Evolutionary conservation across 2,888 invertebrate genomes (phyloP).

Genomic region (Notodromas monacha): DNA sequence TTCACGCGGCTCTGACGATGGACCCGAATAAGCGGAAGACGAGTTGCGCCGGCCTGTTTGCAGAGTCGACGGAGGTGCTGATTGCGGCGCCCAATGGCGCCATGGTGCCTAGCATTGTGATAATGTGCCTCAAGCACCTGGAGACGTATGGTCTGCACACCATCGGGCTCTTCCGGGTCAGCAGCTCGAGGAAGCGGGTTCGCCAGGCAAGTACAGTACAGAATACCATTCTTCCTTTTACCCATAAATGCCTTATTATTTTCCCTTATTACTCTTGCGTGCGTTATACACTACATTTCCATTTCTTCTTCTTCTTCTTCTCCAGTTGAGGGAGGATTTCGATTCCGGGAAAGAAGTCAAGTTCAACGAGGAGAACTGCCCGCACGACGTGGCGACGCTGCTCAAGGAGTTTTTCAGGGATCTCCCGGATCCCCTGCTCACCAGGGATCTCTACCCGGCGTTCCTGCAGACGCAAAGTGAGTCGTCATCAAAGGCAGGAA

Average conservation of each 20-base stretch:
- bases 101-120: constrained; percentile 43
- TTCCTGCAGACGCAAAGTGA: constrained; percentile 71
- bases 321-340: constrained; percentile 55
- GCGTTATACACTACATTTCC: background rate
- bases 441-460: constrained; percentile 53
- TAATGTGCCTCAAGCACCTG: constrained; percentile 44
- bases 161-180: constrained; percentile 63
- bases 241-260: background rate
- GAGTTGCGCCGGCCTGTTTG: too few relatives aligned
- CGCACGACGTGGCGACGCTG: constrained; percentile 69
- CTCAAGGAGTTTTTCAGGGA: constrained; percentile 76
- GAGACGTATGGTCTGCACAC: constrained; percentile 46
- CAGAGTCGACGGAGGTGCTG: too few relatives aligned
- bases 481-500: constrained; percentile 14
- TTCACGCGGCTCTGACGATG: too few relatives aligned
- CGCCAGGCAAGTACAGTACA: constrained; percentile 30
- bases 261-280: background rate
- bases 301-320: too few relatives aligned
- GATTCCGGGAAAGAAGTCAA: constrained; percentile 34
- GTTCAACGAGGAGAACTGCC: constrained; percentile 44
- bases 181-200: constrained; percentile 63
- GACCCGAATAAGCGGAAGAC: too few relatives aligned
- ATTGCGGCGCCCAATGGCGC: too few relatives aligned
- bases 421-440: constrained; percentile 62
- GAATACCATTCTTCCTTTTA: background rate